Evolutionary conservation across 2,797 vertebrate species (phyloP).

Genomic region (Alcedo atthis): DNA sequence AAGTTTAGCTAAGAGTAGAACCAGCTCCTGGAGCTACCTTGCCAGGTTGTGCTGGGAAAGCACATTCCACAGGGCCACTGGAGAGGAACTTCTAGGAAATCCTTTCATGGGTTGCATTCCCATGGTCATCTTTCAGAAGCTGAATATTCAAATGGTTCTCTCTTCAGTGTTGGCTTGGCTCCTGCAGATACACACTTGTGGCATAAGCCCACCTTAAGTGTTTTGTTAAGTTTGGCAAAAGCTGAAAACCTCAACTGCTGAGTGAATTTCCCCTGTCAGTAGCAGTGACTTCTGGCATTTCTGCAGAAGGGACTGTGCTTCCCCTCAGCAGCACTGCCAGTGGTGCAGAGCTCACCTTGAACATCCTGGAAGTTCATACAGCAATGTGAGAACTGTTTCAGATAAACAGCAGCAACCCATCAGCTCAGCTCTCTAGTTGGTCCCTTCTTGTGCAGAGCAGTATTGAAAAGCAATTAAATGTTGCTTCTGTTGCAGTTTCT

Average conservation of each 20-base stretch:
- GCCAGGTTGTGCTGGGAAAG: background rate
- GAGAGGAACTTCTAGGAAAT: background rate
- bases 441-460: background rate
- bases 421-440: background rate
- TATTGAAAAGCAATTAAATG: background rate
- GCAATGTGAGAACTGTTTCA: background rate
- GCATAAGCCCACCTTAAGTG: background rate
- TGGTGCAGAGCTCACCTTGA: background rate
- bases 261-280: background rate
- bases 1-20: background rate
- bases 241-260: background rate
- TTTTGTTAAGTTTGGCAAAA: background rate
- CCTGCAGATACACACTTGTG: background rate
- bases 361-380: background rate
- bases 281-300: background rate
- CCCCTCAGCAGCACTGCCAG: background rate
- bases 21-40: background rate
- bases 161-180: background rate
- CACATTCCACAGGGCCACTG: background rate
- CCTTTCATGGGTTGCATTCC: background rate
- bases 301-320: background rate
- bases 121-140: background rate
- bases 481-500: background rate
- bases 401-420: background rate
- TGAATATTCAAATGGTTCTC: background rate